These are phyloP conservation scores for Dinomys branickii DNA, from an alignment of 2,113 vertebrate genomes.

Conservation along the genomic window DNA sequence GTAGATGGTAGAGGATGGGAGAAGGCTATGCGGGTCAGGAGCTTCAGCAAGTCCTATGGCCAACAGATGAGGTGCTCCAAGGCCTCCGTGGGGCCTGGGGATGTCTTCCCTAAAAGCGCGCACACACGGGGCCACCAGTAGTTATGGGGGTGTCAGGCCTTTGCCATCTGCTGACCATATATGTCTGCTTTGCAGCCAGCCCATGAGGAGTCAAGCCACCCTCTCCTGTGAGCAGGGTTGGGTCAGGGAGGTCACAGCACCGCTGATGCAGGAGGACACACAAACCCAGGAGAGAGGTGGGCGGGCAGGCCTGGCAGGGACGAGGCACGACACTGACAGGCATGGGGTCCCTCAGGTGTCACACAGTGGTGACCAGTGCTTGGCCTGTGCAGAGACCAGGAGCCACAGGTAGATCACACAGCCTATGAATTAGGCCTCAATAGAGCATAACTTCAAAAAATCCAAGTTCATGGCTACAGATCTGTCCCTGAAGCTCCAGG, in stretches of 20 bases:
- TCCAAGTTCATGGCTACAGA: fast-evolving
- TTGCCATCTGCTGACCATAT: not conserved
- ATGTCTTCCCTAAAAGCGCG: not conserved
- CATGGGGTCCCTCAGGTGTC: not conserved
- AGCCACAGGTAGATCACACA: fast-evolving
- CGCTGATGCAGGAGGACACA: not conserved
- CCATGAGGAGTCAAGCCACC: not conserved
- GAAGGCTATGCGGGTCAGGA: not conserved
- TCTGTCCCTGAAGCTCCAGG: fast-evolving
- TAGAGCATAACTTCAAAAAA: too few species aligned
- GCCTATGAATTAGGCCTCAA: too few species aligned
- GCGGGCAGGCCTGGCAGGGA: not conserved
- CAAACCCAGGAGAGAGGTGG: not conserved
- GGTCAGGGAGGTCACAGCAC: not conserved
- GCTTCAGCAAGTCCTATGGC: not conserved
- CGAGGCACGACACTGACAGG: fast-evolving
- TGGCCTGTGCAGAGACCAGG: not conserved
- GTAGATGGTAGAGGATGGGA: too few species aligned
- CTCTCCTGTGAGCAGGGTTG: not conserved
- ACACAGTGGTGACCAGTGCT: too few species aligned
- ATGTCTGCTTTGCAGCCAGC: not conserved
- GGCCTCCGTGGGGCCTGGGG: not conserved
- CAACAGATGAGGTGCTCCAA: not conserved
- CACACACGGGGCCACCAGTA: not conserved
- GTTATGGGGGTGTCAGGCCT: fast-evolving